These are phyloP conservation scores for Phaethornis superciliosus DNA, from an alignment of 2,113 vertebrate species.

Conservation along the genomic window DNA sequence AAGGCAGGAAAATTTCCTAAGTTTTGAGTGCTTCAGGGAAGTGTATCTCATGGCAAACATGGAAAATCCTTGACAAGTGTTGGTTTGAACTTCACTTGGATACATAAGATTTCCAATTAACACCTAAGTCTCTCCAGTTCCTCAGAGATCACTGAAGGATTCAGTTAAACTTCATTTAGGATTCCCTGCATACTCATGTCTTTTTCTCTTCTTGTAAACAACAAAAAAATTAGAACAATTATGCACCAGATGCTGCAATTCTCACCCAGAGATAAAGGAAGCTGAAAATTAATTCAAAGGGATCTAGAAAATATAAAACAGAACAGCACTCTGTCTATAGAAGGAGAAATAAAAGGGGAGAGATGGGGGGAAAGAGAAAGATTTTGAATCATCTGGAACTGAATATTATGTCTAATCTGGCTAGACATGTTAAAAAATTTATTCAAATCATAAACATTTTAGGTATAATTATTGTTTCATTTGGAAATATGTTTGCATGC, in stretches of 20 bases:
- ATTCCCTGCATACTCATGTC: not conserved
- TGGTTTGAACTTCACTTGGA: not conserved
- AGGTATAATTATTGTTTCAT: not conserved
- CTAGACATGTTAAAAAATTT: not conserved
- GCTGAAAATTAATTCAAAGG: not conserved
- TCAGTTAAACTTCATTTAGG: not conserved
- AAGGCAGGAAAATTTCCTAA: not conserved
- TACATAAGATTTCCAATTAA: not conserved
- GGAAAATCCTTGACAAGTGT: not conserved
- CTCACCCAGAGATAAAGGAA: not conserved
- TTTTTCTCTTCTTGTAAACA: slow-evolving; percentile 4
- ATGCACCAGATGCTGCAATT: slow-evolving; percentile 23
- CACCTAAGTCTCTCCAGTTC: not conserved
- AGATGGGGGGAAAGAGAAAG: not conserved
- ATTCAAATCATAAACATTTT: not conserved
- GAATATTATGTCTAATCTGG: not conserved
- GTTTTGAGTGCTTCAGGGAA: not conserved
- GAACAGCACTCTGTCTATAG: not conserved
- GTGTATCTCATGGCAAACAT: not conserved
- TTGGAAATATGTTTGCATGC: not conserved
- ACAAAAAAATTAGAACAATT: not conserved
- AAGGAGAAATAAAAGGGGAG: not conserved
- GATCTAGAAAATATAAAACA: not conserved
- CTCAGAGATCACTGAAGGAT: not conserved
- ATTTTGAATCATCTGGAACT: not conserved